Base-by-base conservation (phyloP, 2,888 invertebrate genomes). In the Calameuta filiformis region DNA sequence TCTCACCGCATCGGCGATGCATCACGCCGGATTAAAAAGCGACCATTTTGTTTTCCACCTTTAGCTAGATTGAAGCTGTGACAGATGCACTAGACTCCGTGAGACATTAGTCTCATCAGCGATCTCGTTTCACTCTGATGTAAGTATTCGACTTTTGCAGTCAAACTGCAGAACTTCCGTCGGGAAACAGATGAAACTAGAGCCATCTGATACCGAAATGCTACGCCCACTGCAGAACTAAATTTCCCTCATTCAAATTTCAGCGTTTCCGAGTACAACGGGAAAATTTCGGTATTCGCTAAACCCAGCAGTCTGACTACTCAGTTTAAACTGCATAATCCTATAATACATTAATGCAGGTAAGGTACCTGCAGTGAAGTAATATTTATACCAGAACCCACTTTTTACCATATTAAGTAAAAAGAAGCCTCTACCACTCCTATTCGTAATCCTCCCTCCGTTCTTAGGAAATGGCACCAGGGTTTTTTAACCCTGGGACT, bases 1-100 rank as follows among this genome's bases (percentile, higher is more conserved):
- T 56, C 56, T 56, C 23, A 56, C 23, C 85, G 80, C 80, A 85
- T 84, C 80, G 83, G 80, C 79, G 79, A 85, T 84, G 81, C 79
- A 82, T 85, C 85, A 84, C 77, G 78, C 77, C 80, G 82, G 82
- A 85, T 85, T 85, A 85, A 80, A 76, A 75, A 76, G 35, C 78
- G 77, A 81, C 81, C 56, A 56, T 56, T 56, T 56, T 56, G 56
- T 23, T 56, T 56, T 56, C 56, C 56, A 56, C 56, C 23, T 56
- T 56, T 9, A 23, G 56, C 23, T 56, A 56, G 23, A 56, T 56
- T 56, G 56, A 56, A 56, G 56, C 56, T 23, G 23, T 56, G 56
- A 56, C 23, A 9, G 56, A 56, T 56, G 56, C 56, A 56, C 23
- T 1, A 56, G 56, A 56, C 56, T 23, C 23, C 56, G 23, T 23